These are phyloP conservation scores for Ecliptopera silaceata DNA, from an alignment of 2,888 invertebrate species.

Conservation along the genomic window DNA sequence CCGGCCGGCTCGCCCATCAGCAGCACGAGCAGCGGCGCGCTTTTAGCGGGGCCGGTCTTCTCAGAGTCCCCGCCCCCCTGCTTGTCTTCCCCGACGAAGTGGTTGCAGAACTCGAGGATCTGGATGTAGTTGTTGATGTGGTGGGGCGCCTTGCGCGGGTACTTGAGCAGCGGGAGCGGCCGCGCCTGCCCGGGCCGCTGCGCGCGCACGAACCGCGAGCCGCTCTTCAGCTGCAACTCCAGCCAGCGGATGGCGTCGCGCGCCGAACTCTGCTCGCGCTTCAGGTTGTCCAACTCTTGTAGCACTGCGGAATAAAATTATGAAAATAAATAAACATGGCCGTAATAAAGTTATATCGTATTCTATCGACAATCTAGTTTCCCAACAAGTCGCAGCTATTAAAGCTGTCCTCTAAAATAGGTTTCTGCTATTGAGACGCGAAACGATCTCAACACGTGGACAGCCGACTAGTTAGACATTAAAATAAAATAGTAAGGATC, in stretches of 20 bases:
- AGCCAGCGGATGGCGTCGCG: conserved; percentile 97
- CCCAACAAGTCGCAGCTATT: no score
- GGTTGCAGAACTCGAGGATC: conserved; percentile 92
- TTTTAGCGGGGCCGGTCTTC: conserved; percentile 52
- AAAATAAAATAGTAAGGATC: no score
- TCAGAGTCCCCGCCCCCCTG: conserved; percentile 69
- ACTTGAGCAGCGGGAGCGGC: conserved; percentile 84
- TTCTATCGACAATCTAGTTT: no score
- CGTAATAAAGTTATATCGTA: no score
- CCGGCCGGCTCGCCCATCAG: conserved; percentile 85
- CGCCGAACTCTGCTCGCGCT: conserved; percentile 92
- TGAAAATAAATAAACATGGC: no score
- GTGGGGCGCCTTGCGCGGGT: conserved; percentile 70
- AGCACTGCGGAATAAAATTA: conserved; percentile 86
- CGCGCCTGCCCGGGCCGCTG: conserved; percentile 93
- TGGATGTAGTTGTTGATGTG: conserved; percentile 88
- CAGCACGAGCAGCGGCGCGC: conserved; percentile 87
- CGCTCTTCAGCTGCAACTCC: conserved; percentile 92
- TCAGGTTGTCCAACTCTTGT: conserved; percentile 93
- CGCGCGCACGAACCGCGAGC: conserved; percentile 93
- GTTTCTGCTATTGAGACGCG: no score
- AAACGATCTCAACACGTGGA: no score
- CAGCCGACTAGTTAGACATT: no score
- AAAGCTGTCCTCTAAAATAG: no score
- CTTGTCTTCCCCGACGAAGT: conserved; percentile 81